Evolutionary conservation across 2,113 vertebrate species (phyloP), one percentile per base, ranked within the genome.

Genomic region (Bos indicus): DNA sequence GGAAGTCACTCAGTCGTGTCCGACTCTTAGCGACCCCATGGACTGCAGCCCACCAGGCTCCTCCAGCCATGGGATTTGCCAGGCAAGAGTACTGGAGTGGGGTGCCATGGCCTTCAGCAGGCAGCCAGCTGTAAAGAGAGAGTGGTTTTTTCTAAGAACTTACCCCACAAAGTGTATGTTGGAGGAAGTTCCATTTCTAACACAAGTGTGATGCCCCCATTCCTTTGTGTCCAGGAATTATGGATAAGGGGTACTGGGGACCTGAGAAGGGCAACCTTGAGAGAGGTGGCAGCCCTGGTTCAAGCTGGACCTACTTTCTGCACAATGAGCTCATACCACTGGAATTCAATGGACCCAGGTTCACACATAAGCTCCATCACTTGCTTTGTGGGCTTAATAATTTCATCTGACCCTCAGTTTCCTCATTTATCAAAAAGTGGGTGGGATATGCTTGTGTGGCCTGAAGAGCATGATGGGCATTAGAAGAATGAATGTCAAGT

Each of bases 101-200:
- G 43, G 43, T 46, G 43, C 43, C 43, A 46, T 46, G 1, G 6
- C 43, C 43, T 46, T 46, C 60, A 46, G 89, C 90, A 93, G 33
- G 57, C 87, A 81, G 92, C 84, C 91, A 86, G 62, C 95, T 97
- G 89, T 97, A 94, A 90, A 93, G 92, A 91, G 64, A 94, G 64
- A 97, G 21, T 36, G 21, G 9, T 74, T 95, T 94, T 90, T 95
- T 97, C 96, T 97, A 98, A 98, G 90, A 97, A 96, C 80, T 82
- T 77, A 83, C 92, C 86, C 71, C 88, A 96, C 95, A 95, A 97
- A 94, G 89, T 87, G 71, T 17, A 86, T 19, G 40, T 67, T 40
- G 90, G 51, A 97, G 64, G 83, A 96, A 97, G 83, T 90, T 59
- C 19, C 92, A 56, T 88, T 95, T 97, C 91, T 64, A 96, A 95